Base-by-base conservation (phyloP, 2,888 invertebrate species). In the Lingula anatina region DNA sequence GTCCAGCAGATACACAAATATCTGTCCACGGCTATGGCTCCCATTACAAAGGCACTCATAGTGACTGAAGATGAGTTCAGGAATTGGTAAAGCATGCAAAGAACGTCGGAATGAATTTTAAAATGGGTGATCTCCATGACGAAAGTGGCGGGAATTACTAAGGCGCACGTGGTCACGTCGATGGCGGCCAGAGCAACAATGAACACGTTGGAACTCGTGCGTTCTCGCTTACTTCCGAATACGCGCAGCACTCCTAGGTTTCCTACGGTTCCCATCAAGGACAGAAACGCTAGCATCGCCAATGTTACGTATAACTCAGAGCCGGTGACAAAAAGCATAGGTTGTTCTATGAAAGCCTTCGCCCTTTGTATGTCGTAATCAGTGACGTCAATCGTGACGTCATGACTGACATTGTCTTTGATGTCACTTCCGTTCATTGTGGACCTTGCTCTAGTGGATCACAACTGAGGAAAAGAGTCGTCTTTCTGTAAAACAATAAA, bases 241-340 rank as follows among this genome's bases (percentile, higher is more conserved):
- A 61, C 61, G 45, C 54, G 54, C 23, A 61, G 47, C 3, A 61
- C 61, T 21, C 60, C 37, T 18, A 53, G 50, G 46, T 61, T 61
- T 4, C 61, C 61, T n/a, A 51, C 52, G 1, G 56, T 56, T 9
- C 61, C 61, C 26, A 56, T 44, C 23, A 58, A 44, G 47, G 41
- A 28, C 15, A 60, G 41, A 43, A 59, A 47, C 9, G 46, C 44
- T 26, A 60, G 49, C 7, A 56, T 45, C 9, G 27, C 46, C 41
- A 56, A 45, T 23, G 54, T 50, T 4, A 51, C 35, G 45, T 59
- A 59, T 18, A 53, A 24, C 42, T 12, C 21, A n/a, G n/a, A n/a
- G n/a, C n/a, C n/a, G n/a, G n/a, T n/a, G n/a, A n/a, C n/a, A n/a
- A n/a, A n/a, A n/a, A n/a, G n/a, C n/a, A n/a, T n/a, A n/a, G n/a